A percentile compares a stretch with the other conserved stretches of the same genome.
Evolutionary conservation across 1,140 invertebrate genomes (phyloP).

Genomic region (Caerostris darwini): DNA sequence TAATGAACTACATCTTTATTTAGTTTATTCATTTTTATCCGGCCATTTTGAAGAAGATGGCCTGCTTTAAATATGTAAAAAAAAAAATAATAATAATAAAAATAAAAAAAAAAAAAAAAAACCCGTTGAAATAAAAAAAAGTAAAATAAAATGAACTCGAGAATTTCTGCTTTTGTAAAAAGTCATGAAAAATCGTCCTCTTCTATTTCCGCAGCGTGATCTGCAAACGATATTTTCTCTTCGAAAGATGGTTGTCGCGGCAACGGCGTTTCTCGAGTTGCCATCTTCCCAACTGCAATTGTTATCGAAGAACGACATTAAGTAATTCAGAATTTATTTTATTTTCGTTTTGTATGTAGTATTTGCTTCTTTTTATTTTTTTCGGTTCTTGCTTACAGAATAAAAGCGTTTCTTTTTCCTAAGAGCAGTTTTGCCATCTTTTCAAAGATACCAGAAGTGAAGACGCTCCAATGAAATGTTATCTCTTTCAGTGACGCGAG

Average conservation of each 20-base stretch:
- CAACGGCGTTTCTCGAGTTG: constrained; percentile 70
- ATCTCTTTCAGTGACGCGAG: constrained; percentile 48
- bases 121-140: background rate
- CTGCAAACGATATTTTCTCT: constrained; percentile 71
- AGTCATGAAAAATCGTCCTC: constrained; percentile 72
- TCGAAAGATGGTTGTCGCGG: constrained; percentile 70
- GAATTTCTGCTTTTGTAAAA: constrained; percentile 72
- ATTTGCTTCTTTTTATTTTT: constrained; percentile 25
- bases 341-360: constrained; percentile 32
- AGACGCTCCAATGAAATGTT: constrained; percentile 65
- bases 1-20: constrained; percentile 59
- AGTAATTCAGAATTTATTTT: constrained; percentile 76
- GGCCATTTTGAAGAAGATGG: constrained; percentile 53
- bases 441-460: constrained; percentile 61
- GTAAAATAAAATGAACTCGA: constrained; percentile 53
- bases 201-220: constrained; percentile 73
- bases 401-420: constrained; percentile 36
- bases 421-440: constrained; percentile 75
- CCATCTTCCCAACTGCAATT: constrained; percentile 75
- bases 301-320: constrained; percentile 77
- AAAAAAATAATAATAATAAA: background rate
- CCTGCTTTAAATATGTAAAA: constrained; percentile 68
- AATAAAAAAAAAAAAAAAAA: constrained; percentile 35
- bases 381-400: background rate
- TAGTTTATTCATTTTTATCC: constrained; percentile 54